Conservation (phyloP, 23 tunicate species). For the Ascidia mentula region DNA sequence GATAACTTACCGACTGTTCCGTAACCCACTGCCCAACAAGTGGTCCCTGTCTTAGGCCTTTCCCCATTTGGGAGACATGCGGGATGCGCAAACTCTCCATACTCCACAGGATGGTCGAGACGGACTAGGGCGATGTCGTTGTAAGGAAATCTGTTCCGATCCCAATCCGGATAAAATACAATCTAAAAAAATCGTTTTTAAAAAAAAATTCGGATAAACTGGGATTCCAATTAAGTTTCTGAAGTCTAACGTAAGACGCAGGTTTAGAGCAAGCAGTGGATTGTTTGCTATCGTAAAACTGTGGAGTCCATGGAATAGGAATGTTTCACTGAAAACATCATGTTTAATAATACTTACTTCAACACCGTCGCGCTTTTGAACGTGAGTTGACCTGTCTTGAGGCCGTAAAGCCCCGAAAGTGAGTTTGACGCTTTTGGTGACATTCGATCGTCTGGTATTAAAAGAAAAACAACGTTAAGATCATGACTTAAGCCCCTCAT, state of each 20-base stretch:
- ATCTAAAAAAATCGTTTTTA: conserved; percentile 17
- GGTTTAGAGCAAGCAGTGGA: no score
- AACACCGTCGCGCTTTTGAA: conserved; percentile 16
- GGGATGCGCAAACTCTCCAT: conserved; percentile 3
- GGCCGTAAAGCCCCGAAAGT: not conserved
- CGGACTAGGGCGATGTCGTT: conserved; percentile 57
- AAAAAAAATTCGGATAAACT: no score
- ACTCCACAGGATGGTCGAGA: conserved; percentile 27
- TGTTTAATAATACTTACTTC: not conserved
- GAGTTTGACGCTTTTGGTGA: not conserved
- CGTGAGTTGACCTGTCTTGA: not conserved
- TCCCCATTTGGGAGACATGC: conserved; percentile 69
- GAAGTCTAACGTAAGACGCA: no score
- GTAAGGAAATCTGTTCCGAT: conserved; percentile 39
- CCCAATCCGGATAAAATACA: conserved; percentile 45
- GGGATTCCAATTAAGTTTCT: no score
- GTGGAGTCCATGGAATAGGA: no score
- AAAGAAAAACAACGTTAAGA: no score
- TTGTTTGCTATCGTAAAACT: no score
- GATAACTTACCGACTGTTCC: conserved; percentile 54
- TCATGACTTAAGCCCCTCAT: no score
- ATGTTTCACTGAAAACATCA: no score
- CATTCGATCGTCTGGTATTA: not conserved
- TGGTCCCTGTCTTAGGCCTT: conserved; percentile 35
- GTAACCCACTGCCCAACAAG: conserved; percentile 56